Percentiles rank a stretch among this genome's conserved stretches.
Evolutionary conservation across 2,113 vertebrate genomes (phyloP).

Genomic region (Archilochus colubris): DNA sequence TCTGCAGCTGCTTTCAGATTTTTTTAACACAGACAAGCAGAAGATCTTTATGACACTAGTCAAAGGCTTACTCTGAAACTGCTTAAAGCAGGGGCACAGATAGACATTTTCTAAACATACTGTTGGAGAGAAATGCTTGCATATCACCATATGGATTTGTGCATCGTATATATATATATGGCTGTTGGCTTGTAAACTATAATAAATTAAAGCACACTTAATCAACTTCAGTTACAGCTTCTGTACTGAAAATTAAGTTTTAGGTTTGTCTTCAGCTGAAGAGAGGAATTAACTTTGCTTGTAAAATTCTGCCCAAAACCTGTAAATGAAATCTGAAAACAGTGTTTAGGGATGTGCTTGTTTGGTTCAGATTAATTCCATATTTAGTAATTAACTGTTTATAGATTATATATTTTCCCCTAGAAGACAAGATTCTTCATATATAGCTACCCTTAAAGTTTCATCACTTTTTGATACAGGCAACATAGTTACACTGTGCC

Average conservation of each 20-base stretch:
- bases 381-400: not conserved
- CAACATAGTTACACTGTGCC: not conserved
- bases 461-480: not conserved
- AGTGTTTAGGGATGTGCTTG: not conserved
- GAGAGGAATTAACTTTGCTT: not conserved
- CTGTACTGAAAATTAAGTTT: not conserved
- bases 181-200: constrained; percentile 9
- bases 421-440: not conserved
- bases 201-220: not conserved
- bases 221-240: not conserved
- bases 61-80: constrained; percentile 22
- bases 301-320: not conserved
- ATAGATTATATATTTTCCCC: not conserved
- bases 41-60: not conserved
- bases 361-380: not conserved
- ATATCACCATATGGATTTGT: constrained; percentile 31
- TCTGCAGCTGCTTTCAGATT: not conserved
- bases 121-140: not conserved
- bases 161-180: not conserved
- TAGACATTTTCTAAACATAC: constrained; percentile 22
- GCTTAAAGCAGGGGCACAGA: constrained; percentile 34
- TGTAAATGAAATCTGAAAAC: not conserved
- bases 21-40: not conserved
- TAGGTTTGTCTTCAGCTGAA: not conserved
- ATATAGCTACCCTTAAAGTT: not conserved